Base-by-base conservation (phyloP, 2,113 vertebrate genomes). In the Bolborhynchus lineola region DNA sequence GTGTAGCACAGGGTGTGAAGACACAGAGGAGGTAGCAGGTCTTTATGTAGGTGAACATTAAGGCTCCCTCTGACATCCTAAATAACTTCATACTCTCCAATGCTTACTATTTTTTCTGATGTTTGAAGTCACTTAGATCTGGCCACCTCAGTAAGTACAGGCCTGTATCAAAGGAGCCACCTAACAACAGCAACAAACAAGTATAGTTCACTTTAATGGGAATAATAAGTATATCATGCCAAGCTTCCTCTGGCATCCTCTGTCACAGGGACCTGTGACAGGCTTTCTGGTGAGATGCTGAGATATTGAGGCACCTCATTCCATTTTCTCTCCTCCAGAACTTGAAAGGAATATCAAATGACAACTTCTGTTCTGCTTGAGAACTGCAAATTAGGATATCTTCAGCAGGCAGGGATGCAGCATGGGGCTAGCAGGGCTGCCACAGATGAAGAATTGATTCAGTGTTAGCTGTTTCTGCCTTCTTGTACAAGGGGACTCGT, bases 401-500 rank as follows among this genome's bases (percentile, higher is more conserved):
- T 65, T 57, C 47, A 67, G 44, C 49, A n/a, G 0, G 0, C 2
- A 5, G 21, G 29, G 67, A 11, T 59, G 55, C 57, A 57, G 52
- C 57, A 25, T 0, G 0, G 75, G 33, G 23, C 39, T 57, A 64
- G 59, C 68, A 64, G 44, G 33, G 46, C 62, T 88, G 76, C 12
- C 28, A 33, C 4, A 8, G 3, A 16, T 2, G 0, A 33, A 37
- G 16, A 10, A 29, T 20, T 76, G 10, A 35, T 29, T 68, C 3
- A 0, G 18, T 13, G 6, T 7, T 82, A 11, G 3, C 24, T 14
- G 11, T 16, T 44, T 41, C 64, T 70, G 17, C 42, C 52, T 59
- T 60, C 21, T 71, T 29, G 24, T 35, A n/a, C 25, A 44, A 33
- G 29, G 37, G 24, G 7, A 4, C 13, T 35, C 4, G 5, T 75